Percentiles rank a stretch among this genome's conserved stretches.
phyloP scores from a whole-genome alignment of 2,113 vertebrate genomes.

The Burhinus bistriatus region DNA sequence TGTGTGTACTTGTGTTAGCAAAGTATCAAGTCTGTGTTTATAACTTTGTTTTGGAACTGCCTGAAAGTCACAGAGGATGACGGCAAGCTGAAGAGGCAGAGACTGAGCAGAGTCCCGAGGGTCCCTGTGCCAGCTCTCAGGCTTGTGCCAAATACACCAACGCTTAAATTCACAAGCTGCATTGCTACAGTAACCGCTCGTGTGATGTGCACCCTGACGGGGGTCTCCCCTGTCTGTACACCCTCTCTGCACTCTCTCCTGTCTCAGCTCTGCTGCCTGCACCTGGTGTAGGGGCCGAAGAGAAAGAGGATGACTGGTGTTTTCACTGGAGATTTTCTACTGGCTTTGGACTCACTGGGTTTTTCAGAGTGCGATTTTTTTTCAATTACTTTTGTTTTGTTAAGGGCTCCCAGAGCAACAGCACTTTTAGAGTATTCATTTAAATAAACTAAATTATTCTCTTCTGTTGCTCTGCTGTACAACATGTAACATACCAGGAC shows the following conservation, averaged over 20 bases:
- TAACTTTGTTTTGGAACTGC: background rate
- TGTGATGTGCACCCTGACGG: background rate
- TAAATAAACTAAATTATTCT: background rate
- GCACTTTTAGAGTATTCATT: background rate
- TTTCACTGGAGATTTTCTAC: background rate
- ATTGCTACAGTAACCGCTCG: fast-evolving
- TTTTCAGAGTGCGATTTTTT: background rate
- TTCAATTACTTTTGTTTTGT: background rate
- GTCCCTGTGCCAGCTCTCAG: background rate
- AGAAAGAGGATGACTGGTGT: background rate
- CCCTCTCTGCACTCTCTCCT: background rate
- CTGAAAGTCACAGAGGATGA: background rate
- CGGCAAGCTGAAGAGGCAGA: background rate
- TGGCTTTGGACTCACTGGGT: background rate
- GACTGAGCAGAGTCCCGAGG: background rate
- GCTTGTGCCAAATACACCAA: background rate
- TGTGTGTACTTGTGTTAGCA: background rate
- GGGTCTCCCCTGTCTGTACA: background rate
- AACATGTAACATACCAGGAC: background rate
- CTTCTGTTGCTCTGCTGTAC: background rate
- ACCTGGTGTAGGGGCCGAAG: fast-evolving
- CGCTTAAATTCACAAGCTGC: background rate
- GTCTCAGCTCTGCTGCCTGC: background rate
- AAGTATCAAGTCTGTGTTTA: background rate
- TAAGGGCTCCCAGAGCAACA: background rate